phyloP scores from a whole-genome alignment of 2,888 invertebrate species.

The Coelopa pilipes region DNA sequence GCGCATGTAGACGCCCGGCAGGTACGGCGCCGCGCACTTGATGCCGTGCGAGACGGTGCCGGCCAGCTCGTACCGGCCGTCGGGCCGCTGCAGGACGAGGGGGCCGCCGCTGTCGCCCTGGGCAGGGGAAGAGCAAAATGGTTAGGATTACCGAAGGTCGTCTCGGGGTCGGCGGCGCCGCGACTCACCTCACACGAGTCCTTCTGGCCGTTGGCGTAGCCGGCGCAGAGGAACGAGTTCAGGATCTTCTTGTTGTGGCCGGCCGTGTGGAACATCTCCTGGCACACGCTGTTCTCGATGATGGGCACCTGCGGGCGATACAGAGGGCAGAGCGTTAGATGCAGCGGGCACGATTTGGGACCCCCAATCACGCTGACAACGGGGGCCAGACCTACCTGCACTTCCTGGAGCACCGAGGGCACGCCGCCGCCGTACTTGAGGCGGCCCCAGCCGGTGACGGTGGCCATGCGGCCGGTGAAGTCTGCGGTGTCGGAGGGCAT shows the following conservation, averaged over 20 bases:
- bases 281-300: constrained; percentile 90
- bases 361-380: not conserved
- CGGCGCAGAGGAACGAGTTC: constrained; percentile 89
- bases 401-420: constrained; percentile 89
- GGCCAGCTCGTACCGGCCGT: constrained; percentile 87
- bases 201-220: constrained; percentile 90
- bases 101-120: constrained; percentile 96
- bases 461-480: constrained; percentile 86
- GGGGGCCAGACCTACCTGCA: constrained; percentile 70
- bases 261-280: constrained; percentile 92
- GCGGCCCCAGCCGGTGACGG: constrained; percentile 93
- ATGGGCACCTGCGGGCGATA: constrained; percentile 76
- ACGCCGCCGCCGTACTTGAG: constrained; percentile 91
- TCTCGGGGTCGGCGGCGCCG: not conserved
- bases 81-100: constrained; percentile 81
- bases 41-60: constrained; percentile 96
- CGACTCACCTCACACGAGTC: constrained; percentile 88
- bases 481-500: constrained; percentile 83
- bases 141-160: constrained; percentile 13
- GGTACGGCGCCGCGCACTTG: constrained; percentile 90
- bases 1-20: constrained; percentile 94
- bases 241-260: constrained; percentile 89
- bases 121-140: constrained; percentile 44
- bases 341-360: not conserved
- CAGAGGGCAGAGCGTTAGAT: too few relatives aligned